Evolutionary conservation across 92 coral and sea anemone genomes (phyloP).

Genomic region (Porites rus): DNA sequence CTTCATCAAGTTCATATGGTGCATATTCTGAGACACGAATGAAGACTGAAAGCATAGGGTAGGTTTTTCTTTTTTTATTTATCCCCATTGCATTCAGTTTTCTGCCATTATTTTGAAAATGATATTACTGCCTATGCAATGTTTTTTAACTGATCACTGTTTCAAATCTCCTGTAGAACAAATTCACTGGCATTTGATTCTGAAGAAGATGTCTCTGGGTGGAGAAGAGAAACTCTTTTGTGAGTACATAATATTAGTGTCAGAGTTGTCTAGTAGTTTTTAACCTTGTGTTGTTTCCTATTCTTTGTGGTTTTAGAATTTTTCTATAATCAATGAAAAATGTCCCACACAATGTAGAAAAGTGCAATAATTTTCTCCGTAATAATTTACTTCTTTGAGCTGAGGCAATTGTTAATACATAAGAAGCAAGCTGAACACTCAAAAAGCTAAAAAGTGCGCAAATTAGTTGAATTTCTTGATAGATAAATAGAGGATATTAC

Average conservation of each 20-base stretch:
- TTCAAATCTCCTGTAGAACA: slow-evolving; percentile 46
- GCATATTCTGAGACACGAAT: slow-evolving; percentile 39
- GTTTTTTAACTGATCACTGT: background rate
- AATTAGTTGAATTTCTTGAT: too few species aligned
- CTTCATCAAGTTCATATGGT: slow-evolving; percentile 45
- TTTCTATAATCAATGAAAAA: too few species aligned
- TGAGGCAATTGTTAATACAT: too few species aligned
- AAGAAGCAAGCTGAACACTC: too few species aligned
- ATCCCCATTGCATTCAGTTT: background rate
- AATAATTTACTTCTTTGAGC: too few species aligned
- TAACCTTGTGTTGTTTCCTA: too few species aligned
- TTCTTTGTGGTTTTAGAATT: too few species aligned
- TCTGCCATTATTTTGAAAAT: background rate
- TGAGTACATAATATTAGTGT: slow-evolving; percentile 27
- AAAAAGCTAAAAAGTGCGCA: too few species aligned
- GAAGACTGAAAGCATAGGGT: slow-evolving; percentile 56
- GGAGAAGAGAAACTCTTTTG: slow-evolving; percentile 70
- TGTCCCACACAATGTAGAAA: too few species aligned
- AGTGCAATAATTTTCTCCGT: too few species aligned
- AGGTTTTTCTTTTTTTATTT: background rate
- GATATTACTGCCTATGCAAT: background rate
- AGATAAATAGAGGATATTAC: too few species aligned
- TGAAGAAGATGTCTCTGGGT: slow-evolving; percentile 69
- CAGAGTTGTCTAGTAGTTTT: too few species aligned
- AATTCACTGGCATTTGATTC: slow-evolving; percentile 81